Base-by-base conservation (phyloP, 2,888 invertebrate genomes). In the Drosophila macrothrix region DNA sequence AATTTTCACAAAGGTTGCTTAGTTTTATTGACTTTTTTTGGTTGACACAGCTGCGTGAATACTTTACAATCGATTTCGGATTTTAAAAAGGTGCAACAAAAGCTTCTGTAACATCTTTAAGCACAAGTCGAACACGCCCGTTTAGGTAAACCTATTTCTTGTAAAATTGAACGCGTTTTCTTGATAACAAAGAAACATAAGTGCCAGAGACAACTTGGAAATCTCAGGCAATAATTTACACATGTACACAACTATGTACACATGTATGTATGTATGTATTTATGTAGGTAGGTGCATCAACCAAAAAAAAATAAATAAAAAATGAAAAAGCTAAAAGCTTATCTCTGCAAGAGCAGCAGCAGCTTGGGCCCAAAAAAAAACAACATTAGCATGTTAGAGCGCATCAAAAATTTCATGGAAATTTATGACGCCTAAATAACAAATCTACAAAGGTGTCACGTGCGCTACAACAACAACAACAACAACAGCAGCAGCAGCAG, bases 381-480 rank as follows among this genome's bases (percentile, higher is more conserved):
- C 46, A 25, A 46, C 87, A 85, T 85, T 85, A 85, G 78, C 85
- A 87, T 84, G 78, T 87, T 77, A 61, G 67, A 67, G 80, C 73
- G 74, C 77, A 80, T 67, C 66, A 76, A 76, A 56, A 75, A 80
- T 77, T 88, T 86, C 88, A 76, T 74, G 76, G 86, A 84, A 88
- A 87, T 88, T 86, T 88, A 87, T 88, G 84, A 79, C 59, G 73
- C 69, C 75, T 55, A 58, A 71, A 73, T 63, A 74, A 76, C 61
- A 73, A 76, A 71, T 69, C 72, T 60, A 75, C 62, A 71, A 81
- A 87, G 80, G 86, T 87, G 86, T 88, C 86, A 87, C 86, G 86
- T 87, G 88, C 86, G 79, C 55, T 53, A 43, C 53, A 50, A 54
- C 67, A 58, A 61, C 80, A 62, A 16, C 16, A 46, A 4, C 25